Percentiles rank a stretch among this genome's conserved stretches.
Conservation (phyloP, 1,140 invertebrate species). For the Anoplolepis gracilipes region DNA sequence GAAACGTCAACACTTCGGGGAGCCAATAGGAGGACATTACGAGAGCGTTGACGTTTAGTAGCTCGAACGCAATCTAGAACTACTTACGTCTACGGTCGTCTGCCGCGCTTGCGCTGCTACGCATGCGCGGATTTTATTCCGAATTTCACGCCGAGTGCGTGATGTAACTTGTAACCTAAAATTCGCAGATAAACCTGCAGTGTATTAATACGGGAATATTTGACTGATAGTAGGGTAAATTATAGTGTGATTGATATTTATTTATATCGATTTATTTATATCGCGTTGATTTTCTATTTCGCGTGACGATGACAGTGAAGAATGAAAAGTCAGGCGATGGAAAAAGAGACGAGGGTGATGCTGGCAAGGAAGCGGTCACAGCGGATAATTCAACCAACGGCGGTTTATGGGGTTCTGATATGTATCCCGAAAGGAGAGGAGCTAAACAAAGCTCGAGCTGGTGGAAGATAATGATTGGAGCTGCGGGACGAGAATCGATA, state of each 20-base stretch:
- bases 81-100: too few relatives aligned
- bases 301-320: slow-evolving; percentile 20
- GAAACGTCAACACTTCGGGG: too few relatives aligned
- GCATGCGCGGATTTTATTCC: too few relatives aligned
- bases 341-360: neutral
- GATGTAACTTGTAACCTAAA: slow-evolving; percentile 36
- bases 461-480: slow-evolving; percentile 86
- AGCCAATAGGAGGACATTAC: too few relatives aligned
- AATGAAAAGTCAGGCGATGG: neutral
- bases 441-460: slow-evolving; percentile 86
- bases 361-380: neutral
- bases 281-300: neutral
- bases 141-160: too few relatives aligned
- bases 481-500: slow-evolving; percentile 89
- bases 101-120: too few relatives aligned
- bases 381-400: neutral
- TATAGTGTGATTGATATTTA: neutral
- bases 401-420: slow-evolving; percentile 84
- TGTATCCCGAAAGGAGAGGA: slow-evolving; percentile 94
- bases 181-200: neutral
- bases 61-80: too few relatives aligned
- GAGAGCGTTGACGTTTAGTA: too few relatives aligned
- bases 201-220: neutral
- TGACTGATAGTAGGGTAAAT: neutral
- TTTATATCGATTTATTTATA: slow-evolving; percentile 4